Evolutionary conservation across 2,888 invertebrate species (phyloP).

Genomic region (Drosophila pegasa): DNA sequence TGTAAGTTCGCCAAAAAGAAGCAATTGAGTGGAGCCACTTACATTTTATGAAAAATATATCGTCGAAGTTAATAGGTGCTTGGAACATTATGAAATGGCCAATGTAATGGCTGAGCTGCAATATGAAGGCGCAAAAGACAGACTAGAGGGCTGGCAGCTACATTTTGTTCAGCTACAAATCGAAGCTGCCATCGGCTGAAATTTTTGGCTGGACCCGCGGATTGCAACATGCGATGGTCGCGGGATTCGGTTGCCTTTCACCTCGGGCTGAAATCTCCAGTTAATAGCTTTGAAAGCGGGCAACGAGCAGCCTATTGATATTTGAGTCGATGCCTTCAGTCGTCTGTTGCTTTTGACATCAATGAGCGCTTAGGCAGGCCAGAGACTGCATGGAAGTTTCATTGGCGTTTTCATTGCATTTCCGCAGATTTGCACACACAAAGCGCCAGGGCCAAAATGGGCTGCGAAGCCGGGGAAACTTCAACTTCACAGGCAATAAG

Average conservation of each 20-base stretch:
- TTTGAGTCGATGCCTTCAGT: conserved; percentile 39
- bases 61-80: conserved; percentile 9
- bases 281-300: conserved; percentile 25
- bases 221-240: conserved; percentile 25
- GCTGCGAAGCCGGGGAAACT: neutral
- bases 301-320: conserved; percentile 43
- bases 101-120: neutral
- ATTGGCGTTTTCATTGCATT: conserved; percentile 63
- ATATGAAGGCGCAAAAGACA: neutral
- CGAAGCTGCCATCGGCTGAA: neutral
- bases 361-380: conserved; percentile 35
- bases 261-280: conserved; percentile 24
- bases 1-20: neutral
- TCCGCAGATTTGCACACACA: conserved; percentile 63
- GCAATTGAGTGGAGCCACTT: neutral
- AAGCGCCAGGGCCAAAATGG: conserved; percentile 35
- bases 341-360: conserved; percentile 38
- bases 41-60: neutral
- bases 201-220: conserved; percentile 1
- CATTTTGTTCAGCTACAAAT: conserved; percentile 11
- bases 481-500: conserved; percentile 71
- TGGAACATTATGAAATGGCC: neutral
- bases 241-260: conserved; percentile 7
- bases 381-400: conserved; percentile 24
- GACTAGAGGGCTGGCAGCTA: neutral